phyloP scores from a whole-genome alignment of 2,113 vertebrate species.

The Syrmaticus mikado region DNA sequence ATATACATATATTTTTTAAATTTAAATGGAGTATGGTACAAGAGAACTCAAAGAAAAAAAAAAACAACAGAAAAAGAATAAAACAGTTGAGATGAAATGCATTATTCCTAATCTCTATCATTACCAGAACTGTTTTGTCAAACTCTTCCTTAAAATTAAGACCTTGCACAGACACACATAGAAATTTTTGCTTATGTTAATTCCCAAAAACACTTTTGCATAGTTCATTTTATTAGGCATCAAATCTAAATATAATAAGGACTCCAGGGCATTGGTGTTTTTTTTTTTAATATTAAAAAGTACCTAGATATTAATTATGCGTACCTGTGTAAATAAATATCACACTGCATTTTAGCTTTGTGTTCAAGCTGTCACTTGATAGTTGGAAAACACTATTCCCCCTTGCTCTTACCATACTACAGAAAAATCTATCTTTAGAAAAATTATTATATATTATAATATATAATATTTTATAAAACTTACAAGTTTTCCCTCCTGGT shows the following conservation, averaged over 20 bases:
- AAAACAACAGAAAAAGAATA: not conserved
- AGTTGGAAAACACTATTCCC: not conserved
- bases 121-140: not conserved
- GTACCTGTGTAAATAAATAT: not conserved
- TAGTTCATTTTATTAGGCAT: not conserved
- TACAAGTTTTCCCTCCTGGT: not conserved
- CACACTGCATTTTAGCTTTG: not conserved
- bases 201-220: not conserved
- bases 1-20: not conserved
- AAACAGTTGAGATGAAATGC: not conserved
- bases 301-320: not conserved
- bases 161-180: not conserved
- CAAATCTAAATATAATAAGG: not conserved
- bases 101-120: not conserved
- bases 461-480: too few species aligned
- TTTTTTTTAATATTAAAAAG: not conserved
- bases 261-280: accelerated
- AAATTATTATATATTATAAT: not conserved
- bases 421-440: not conserved
- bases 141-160: not conserved
- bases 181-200: not conserved
- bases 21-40: not conserved
- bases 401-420: not conserved
- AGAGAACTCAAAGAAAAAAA: not conserved
- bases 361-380: not conserved